phyloP scores from a whole-genome alignment of 2,797 vertebrate genomes.

The Coilia nasus region DNA sequence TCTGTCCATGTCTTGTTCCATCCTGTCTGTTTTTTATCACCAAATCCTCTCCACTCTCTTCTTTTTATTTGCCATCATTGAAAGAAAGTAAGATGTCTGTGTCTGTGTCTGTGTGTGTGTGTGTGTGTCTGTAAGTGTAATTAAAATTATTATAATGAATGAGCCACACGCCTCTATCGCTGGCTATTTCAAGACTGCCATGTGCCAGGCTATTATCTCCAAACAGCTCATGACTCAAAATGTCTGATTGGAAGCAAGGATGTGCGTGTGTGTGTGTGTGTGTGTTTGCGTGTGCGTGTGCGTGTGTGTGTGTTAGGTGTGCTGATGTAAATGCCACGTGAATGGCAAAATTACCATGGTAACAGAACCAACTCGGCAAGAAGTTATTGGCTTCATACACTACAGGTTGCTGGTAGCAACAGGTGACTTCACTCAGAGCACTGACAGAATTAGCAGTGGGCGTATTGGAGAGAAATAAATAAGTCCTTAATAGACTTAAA shows the following conservation, averaged over 20 bases:
- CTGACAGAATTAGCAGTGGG: background rate
- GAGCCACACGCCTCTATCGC: background rate
- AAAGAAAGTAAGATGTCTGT: background rate
- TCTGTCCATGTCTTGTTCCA: constrained; percentile 20
- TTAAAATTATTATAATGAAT: no score
- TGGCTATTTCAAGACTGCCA: background rate
- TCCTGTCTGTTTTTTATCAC: background rate
- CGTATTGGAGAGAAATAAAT: background rate
- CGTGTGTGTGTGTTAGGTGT: background rate
- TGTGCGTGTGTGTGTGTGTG: no score
- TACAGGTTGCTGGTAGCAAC: background rate
- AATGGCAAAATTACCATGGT: background rate
- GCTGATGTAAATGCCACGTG: background rate
- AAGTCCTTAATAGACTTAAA: background rate
- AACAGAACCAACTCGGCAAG: background rate
- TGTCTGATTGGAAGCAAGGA: no score
- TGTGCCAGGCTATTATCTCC: background rate
- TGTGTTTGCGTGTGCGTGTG: no score
- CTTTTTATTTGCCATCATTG: background rate
- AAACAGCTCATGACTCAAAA: background rate
- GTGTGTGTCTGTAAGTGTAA: no score
- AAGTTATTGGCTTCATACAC: background rate
- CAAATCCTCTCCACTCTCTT: background rate
- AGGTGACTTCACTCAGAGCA: background rate
- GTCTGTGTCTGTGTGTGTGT: background rate